Evolutionary conservation across 1,140 invertebrate species (phyloP), one percentile per base, ranked within the genome.

Genomic region (Drosophila mojavensis): DNA sequence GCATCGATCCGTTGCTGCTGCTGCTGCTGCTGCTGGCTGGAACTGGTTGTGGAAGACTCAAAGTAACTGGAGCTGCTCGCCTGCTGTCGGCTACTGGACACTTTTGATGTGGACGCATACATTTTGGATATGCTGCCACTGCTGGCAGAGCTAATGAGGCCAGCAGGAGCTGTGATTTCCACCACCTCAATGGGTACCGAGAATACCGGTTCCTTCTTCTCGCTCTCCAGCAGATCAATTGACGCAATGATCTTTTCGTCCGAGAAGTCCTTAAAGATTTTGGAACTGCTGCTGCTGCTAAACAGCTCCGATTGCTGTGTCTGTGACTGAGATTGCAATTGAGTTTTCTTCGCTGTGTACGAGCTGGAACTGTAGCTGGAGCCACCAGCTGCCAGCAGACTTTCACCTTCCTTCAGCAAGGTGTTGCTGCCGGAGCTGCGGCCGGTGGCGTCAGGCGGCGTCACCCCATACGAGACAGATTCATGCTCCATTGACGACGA

Each of bases 131-230:
- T 54, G 51, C 81, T 83, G 75, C 78, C 84, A 51, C 67, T 68
- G 64, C 83, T 81, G 65, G 79, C 63, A 28, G 82, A 86, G 55
- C 47, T 60, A 39, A 65, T 15, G 11, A 67, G 15, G 45, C 70
- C 64, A 53, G 50, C 59, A 33, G 77, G 76, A 20, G 80, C 55
- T 55, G 66, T 72, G 56, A 91, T 90, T 54, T 91, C 90, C 30
- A 91, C 82, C 66, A 91, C 90, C 70, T 91, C 90, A 13, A 91
- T 91, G 48, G 90, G 90, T 51, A 91, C 90, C 36, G 90, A 91
- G 60, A 91, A 90, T 54, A 91, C 85, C 70, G 90, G 90, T 71
- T 91, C 90, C 50, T 90, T 90, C 61, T 82, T 88, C 51, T 91
- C 90, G 69, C 86, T 91, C 70, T 91, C 90, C 10, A 91, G 68